Percentiles rank a stretch among this genome's conserved stretches.
Evolutionary conservation across 1,140 invertebrate genomes (phyloP).

Genomic region (Oncopeltus fasciatus): DNA sequence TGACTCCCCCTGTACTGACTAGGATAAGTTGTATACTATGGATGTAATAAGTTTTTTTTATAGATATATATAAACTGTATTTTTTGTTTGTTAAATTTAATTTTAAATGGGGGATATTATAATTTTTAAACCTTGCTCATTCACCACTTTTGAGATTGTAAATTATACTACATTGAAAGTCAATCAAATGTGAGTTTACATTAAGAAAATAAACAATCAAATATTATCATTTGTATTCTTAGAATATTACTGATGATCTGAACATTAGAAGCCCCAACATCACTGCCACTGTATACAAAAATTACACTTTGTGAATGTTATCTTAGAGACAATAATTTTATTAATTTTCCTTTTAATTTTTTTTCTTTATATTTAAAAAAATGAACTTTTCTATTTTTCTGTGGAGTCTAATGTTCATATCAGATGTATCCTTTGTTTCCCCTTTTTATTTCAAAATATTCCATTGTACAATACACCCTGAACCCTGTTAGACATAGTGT

Average conservation of each 20-base stretch:
- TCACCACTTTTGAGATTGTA: not conserved
- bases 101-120: conserved; percentile 13
- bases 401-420: conserved; percentile 10
- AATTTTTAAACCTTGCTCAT: conserved; percentile 12
- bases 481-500: conserved; percentile 10
- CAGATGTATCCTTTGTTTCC: not conserved
- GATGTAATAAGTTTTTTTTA: conserved; percentile 1
- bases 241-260: conserved; percentile 3
- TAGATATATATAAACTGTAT: conserved; percentile 2
- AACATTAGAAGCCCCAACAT: conserved; percentile 5
- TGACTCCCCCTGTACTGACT: conserved; percentile 11
- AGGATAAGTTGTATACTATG: conserved; percentile 12
- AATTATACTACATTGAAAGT: conserved; percentile 4
- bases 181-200: conserved; percentile 10
- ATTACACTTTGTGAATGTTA: not conserved
- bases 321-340: conserved; percentile 10
- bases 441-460: too few species aligned
- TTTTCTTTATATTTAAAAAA: not conserved
- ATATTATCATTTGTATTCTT: conserved; percentile 4
- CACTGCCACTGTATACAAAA: not conserved
- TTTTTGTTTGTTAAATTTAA: conserved; percentile 10
- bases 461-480: conserved; percentile 13
- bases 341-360: not conserved
- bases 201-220: conserved; percentile 10
- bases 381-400: not conserved